A percentile compares a stretch with the other conserved stretches of the same genome.
phyloP scores from a whole-genome alignment of 2,797 vertebrate genomes.

The Moxostoma hubbsi region DNA sequence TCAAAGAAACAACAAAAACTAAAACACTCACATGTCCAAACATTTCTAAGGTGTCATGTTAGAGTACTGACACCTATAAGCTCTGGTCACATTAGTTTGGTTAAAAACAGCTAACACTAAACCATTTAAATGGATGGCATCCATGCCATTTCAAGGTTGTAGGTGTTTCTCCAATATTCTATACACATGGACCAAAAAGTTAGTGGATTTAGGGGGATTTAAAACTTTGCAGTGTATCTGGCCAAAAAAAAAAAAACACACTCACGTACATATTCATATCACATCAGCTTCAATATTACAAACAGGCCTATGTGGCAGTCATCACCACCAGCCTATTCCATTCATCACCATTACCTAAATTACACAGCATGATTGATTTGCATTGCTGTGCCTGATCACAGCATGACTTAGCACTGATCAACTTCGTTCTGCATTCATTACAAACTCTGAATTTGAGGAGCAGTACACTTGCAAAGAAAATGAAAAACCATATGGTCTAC shows the following conservation, averaged over 20 bases:
- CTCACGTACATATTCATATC: slow-evolving; percentile 41
- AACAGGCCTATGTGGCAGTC: slow-evolving; percentile 31
- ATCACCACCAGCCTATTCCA: slow-evolving; percentile 35
- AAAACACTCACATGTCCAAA: too few relatives aligned
- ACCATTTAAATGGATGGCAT: too few relatives aligned
- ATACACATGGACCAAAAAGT: too few relatives aligned
- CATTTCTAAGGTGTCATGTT: too few relatives aligned
- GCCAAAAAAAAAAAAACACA: slow-evolving; percentile 1
- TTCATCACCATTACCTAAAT: slow-evolving; percentile 38
- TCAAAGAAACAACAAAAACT: too few relatives aligned
- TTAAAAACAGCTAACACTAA: too few relatives aligned
- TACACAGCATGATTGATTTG: slow-evolving; percentile 46
- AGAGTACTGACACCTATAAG: too few relatives aligned
- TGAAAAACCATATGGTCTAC: background rate
- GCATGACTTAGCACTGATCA: slow-evolving; percentile 45
- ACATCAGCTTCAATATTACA: slow-evolving; percentile 36
- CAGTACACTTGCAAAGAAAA: background rate
- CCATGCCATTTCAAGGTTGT: too few relatives aligned
- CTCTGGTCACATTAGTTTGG: too few relatives aligned
- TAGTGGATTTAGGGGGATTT: too few relatives aligned
- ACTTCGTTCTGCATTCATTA: slow-evolving; percentile 35
- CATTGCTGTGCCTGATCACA: slow-evolving; percentile 30
- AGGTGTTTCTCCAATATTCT: too few relatives aligned
- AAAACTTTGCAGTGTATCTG: too few relatives aligned
- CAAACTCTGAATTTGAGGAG: slow-evolving; percentile 9